Conservation (phyloP, 2,113 vertebrate genomes). For the Lophura nycthemera region DNA sequence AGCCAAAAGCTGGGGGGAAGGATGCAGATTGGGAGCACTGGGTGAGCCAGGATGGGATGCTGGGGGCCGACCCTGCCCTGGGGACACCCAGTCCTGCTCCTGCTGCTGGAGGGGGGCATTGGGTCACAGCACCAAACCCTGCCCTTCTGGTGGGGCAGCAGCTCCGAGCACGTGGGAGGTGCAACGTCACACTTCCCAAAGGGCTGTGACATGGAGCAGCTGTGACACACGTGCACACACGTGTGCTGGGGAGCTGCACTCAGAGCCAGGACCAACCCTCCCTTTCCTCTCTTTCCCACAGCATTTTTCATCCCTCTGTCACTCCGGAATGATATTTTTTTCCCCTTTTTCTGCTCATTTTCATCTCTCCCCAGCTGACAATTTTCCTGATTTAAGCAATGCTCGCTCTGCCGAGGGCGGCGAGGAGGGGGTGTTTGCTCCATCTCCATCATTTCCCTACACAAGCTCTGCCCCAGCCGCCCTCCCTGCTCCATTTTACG, state of each 20-base stretch:
- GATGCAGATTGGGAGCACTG: neutral
- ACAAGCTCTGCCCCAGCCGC: neutral
- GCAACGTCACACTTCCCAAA: neutral
- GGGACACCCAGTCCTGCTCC: neutral
- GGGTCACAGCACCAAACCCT: neutral
- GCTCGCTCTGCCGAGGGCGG: neutral
- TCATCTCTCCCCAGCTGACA: conserved; percentile 29
- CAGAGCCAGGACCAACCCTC: neutral
- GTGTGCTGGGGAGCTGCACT: rapidly evolving
- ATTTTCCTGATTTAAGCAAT: neutral
- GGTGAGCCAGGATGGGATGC: rapidly evolving
- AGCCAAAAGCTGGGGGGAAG: rapidly evolving
- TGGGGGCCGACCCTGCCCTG: rapidly evolving
- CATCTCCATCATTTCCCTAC: neutral
- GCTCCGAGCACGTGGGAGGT: rapidly evolving
- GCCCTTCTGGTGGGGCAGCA: neutral
- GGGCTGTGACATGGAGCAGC: neutral
- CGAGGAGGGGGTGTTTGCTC: neutral
- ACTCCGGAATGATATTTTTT: conserved; percentile 3
- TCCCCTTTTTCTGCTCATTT: neutral
- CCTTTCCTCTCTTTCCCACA: neutral
- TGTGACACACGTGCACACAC: neutral
- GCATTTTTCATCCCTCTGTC: conserved; percentile 35
- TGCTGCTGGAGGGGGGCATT: neutral
- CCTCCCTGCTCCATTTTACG: neutral